Conservation (phyloP, 2,797 vertebrate species). For the Myripristis jacobus region DNA sequence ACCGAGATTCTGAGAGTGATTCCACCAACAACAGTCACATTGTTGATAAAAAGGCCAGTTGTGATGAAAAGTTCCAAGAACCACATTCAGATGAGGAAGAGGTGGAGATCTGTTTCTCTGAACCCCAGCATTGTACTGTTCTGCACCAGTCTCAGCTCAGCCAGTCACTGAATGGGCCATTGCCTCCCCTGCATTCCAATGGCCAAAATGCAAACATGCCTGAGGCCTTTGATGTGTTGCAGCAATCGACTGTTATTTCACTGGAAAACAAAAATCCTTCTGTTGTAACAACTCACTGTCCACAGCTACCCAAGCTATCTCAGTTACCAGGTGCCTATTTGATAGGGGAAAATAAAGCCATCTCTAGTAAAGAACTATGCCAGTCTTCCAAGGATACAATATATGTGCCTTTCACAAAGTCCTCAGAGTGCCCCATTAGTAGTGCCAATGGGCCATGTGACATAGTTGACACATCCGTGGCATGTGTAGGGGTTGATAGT, state of each 20-base stretch:
- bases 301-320: conserved; percentile 25
- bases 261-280: conserved; percentile 36
- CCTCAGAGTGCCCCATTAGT: conserved; percentile 20
- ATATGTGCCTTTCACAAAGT: conserved; percentile 29
- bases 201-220: conserved; percentile 34
- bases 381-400: conserved; percentile 35
- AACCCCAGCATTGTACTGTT: conserved; percentile 20
- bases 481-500: conserved; percentile 36
- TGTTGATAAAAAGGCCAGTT: conserved; percentile 23
- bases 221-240: conserved; percentile 36
- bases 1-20: conserved; percentile 87
- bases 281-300: neutral
- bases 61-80: conserved; percentile 31
- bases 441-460: conserved; percentile 39
- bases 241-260: conserved; percentile 37
- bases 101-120: conserved; percentile 85
- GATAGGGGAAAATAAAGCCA: conserved; percentile 15
- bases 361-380: conserved; percentile 17
- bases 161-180: conserved; percentile 24
- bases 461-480: conserved; percentile 36
- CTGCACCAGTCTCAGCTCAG: conserved; percentile 18
- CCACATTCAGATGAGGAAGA: conserved; percentile 88
- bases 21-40: conserved; percentile 69
- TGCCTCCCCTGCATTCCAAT: conserved; percentile 1
- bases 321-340: conserved; percentile 27